Conservation (phyloP, 2,113 vertebrate genomes). For the Agelaius phoeniceus region DNA sequence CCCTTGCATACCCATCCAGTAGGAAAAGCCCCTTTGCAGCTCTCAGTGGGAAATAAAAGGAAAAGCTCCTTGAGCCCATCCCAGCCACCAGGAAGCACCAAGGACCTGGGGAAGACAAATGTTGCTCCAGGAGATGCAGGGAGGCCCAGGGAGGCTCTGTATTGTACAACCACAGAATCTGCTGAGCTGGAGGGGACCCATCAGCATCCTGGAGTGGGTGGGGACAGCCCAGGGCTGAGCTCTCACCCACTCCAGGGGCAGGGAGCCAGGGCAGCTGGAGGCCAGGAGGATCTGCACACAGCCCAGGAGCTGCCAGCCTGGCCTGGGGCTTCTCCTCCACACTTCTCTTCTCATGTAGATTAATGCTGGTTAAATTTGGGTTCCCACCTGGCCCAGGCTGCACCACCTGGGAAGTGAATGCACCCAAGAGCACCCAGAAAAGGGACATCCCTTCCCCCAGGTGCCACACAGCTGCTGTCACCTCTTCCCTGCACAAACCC, state of each 20-base stretch:
- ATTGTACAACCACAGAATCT: neutral
- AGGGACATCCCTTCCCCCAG: neutral
- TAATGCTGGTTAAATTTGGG: neutral
- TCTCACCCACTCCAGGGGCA: neutral
- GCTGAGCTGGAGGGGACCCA: neutral
- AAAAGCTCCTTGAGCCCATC: neutral
- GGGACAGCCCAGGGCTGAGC: neutral
- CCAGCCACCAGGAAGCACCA: fast-evolving
- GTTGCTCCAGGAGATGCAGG: neutral
- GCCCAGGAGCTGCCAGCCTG: neutral
- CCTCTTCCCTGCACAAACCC: neutral
- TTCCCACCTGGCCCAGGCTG: neutral
- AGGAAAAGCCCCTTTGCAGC: neutral
- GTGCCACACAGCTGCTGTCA: neutral
- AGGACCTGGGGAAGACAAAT: fast-evolving
- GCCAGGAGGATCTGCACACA: neutral
- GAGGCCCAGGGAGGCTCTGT: neutral
- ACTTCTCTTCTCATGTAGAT: neutral
- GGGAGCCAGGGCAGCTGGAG: neutral
- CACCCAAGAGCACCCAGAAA: neutral
- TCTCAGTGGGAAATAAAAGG: neutral
- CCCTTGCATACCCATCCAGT: fast-evolving
- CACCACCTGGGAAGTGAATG: neutral
- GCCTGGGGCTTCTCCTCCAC: neutral
- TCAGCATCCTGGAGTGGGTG: neutral